Evolutionary conservation across 2,797 vertebrate species (phyloP), one percentile per base, ranked within the genome.

Genomic region (Pipistrellus pipistrellus): DNA sequence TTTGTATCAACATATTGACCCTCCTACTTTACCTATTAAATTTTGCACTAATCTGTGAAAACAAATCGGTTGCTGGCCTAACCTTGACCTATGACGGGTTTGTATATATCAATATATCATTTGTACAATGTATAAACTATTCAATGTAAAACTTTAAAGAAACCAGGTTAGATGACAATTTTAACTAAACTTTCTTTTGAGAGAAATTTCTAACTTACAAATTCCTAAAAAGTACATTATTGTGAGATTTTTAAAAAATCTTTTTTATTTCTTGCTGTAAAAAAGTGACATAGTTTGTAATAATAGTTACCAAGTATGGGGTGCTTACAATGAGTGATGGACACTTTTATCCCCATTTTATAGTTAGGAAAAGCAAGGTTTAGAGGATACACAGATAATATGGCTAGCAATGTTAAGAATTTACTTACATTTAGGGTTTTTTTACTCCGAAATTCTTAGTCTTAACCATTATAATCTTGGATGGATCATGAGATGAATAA

Each of bases 11-110:
- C 4, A 8, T 85, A 12, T 0, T 96, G 0, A 2, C 92, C 23
- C 97, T 97, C 1, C 0, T 4, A 3, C 0, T 96, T 10, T 0
- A 30, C 1, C 3, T 97, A 0, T 21, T 55, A 0, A 48, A 98
- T 51, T 92, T 98, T 75, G 11, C 89, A 20, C 81, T 98, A 48
- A 81, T 98, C 57, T 98, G 98, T 96, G 98, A 98, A 53, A 98
- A 71, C 55, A 90, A 88, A 1, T 2, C 59, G 0, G 96, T 98
- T 88, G 98, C 98, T 20, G 98, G 98, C 92, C 92, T 98, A 48
- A 98, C 98, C 20, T 96, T 98, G 81, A 96, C 97, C 46, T 98
- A 98, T 38, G 97, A 98, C 76, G 98, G 98, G 98, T 98, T 93
- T 96, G 98, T 98, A 97, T 77, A 53, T 14, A 87, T 88, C 25